Conservation (phyloP, 37 sponge, comb jelly and placozoan species). For the Geodia barretti region DNA sequence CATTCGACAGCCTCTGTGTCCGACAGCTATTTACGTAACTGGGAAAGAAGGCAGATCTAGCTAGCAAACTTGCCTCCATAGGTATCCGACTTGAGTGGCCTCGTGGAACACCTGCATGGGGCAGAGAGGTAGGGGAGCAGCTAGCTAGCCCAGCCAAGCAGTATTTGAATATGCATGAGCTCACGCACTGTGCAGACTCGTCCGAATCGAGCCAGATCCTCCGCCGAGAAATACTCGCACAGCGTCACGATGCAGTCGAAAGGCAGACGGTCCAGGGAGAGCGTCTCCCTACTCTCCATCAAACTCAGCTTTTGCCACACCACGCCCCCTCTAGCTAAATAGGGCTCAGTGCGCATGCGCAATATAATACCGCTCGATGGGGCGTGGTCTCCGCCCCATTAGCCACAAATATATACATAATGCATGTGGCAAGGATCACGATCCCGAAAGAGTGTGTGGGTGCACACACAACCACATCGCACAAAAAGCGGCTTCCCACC, state of each 20-base stretch:
- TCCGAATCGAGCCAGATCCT: constrained; percentile 43
- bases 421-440: too few relatives aligned
- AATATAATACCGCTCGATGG: too few relatives aligned
- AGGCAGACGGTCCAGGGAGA: constrained; percentile 42
- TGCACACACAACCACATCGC: too few relatives aligned
- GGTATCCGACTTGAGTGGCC: constrained; percentile 30
- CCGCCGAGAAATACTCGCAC: constrained; percentile 45
- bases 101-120: constrained; percentile 42
- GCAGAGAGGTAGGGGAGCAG: background rate
- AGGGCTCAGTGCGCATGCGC: too few relatives aligned
- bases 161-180: background rate
- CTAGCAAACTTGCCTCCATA: constrained; percentile 69
- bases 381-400: too few relatives aligned
- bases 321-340: background rate
- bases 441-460: too few relatives aligned
- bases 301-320: background rate
- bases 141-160: background rate
- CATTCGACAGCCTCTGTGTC: too few relatives aligned
- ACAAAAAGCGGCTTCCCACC: too few relatives aligned
- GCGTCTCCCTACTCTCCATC: background rate
- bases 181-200: constrained; percentile 47
- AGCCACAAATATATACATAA: too few relatives aligned
- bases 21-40: too few relatives aligned
- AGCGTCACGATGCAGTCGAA: constrained; percentile 62
- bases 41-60: too few relatives aligned